Evolutionary conservation across 2,888 invertebrate genomes (phyloP).

Genomic region (Hedychridium roseum): DNA sequence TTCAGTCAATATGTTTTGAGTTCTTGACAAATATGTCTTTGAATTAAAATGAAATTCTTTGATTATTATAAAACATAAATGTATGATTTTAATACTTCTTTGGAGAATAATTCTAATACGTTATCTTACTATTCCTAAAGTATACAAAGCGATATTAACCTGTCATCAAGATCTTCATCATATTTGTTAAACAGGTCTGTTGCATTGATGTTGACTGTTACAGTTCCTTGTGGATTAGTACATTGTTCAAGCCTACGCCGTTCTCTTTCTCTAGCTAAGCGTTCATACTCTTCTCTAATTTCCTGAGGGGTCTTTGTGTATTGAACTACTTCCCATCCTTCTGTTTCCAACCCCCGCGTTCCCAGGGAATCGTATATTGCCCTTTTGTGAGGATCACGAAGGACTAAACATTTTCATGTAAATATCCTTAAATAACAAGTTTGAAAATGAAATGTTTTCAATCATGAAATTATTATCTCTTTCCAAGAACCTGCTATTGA

Average conservation of each 20-base stretch:
- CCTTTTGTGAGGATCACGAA: slow-evolving; percentile 91
- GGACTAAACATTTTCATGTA: too few species aligned
- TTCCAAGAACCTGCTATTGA: too few species aligned
- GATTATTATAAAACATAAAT: too few species aligned
- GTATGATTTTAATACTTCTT: not conserved
- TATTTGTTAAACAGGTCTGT: slow-evolving; percentile 91
- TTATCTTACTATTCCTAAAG: slow-evolving; percentile 25
- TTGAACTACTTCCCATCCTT: slow-evolving; percentile 95
- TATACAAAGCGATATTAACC: slow-evolving; percentile 38
- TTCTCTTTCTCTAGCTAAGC: slow-evolving; percentile 83
- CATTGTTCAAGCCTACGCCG: slow-evolving; percentile 87
- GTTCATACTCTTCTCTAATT: slow-evolving; percentile 96
- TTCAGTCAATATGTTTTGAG: too few species aligned
- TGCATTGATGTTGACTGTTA: slow-evolving; percentile 89
- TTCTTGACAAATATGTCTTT: too few species aligned
- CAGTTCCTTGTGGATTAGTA: slow-evolving; percentile 90
- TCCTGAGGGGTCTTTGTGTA: slow-evolving; percentile 92
- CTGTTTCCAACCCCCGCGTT: slow-evolving; percentile 87
- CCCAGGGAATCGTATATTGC: slow-evolving; percentile 90
- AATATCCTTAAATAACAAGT: too few species aligned
- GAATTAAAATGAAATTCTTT: too few species aligned
- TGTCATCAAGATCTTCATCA: slow-evolving; percentile 74
- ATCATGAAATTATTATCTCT: too few species aligned
- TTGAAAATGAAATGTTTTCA: too few species aligned
- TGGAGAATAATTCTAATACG: slow-evolving; percentile 39